Base-by-base conservation (phyloP, 2,113 vertebrate species). In the Salvelinus sp. region DNA sequence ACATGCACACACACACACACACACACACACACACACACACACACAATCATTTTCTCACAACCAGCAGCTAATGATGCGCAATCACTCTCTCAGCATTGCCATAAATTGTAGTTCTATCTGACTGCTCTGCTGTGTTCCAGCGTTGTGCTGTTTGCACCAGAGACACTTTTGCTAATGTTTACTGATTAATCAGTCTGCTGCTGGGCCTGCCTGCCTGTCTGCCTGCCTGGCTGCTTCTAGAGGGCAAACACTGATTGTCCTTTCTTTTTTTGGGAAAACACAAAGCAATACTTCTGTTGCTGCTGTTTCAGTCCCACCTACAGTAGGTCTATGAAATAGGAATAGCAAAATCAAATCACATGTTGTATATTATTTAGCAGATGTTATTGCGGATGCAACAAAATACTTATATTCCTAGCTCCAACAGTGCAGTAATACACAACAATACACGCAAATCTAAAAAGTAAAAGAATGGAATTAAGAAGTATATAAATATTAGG, bases 161-260 rank as follows among this genome's bases (percentile, higher is more conserved):
- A 62, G 58, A 22, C 58, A n/a, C 58, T 22, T 16, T 22, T 22
- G 16, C 20, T 72, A 22, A 38, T 62, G 71, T 60, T 63, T 72
- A 33, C 57, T 72, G 57, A 44, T 62, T 20, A 72, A 72, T 20
- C 28, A 62, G 71, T 38, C 71, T 38, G 57, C 71, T 72, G 57
- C 48, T 48, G 47, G 23, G 38, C 22, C 12, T 12, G n/a, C 16
- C 69, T 70, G 18, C 13, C 10, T n/a, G 10, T 0, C 14, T 13
- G 38, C 7, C 38, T 44, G 38, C 50, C 33, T 33, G 33, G 10
- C 38, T 54, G 47, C 50, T 48, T 54, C 54, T 62, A 28, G 71
- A 38, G 57, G 57, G 60, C 71, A 72, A 62, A 72, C 57, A 63
- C 30, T 38, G 70, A 72, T 60, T 72, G 71, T 72, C 57, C 71